Conservation (phyloP, 2,797 vertebrate genomes). For the Siniperca scherzeri region DNA sequence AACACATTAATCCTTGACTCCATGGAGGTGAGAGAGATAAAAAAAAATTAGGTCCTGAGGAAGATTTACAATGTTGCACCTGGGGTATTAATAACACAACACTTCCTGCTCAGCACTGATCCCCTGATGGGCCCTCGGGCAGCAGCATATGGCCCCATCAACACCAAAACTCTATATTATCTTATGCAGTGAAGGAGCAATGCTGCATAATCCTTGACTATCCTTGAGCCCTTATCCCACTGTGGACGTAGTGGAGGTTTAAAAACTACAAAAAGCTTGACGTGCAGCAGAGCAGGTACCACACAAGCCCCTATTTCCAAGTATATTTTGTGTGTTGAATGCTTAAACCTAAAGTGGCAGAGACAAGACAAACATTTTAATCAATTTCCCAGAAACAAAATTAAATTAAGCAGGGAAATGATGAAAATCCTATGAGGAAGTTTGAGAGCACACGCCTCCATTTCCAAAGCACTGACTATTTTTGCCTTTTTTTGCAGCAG, state of each 20-base stretch:
- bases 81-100: conserved; percentile 79
- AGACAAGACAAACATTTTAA: conserved; percentile 8
- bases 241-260: conserved; percentile 40
- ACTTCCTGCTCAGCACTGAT: conserved; percentile 78
- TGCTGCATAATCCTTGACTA: conserved; percentile 59
- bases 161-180: conserved; percentile 60
- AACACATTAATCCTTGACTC: conserved; percentile 40
- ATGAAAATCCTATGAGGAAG: conserved; percentile 20
- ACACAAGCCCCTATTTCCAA: conserved; percentile 1
- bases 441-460: conserved; percentile 4
- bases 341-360: conserved; percentile 14
- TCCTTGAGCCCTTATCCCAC: conserved; percentile 51
- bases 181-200: conserved; percentile 68
- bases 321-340: not conserved
- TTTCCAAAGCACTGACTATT: conserved; percentile 19
- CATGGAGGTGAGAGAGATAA: conserved; percentile 36
- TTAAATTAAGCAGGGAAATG: conserved; percentile 24
- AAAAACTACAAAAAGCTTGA: conserved; percentile 34
- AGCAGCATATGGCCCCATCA: conserved; percentile 74
- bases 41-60: conserved; percentile 31
- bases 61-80: conserved; percentile 52
- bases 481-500: conserved; percentile 30
- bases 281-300: conserved; percentile 12
- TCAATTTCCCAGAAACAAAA: conserved; percentile 28
- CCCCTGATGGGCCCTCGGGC: conserved; percentile 66